Evolutionary conservation across 2,113 vertebrate species (phyloP).

Genomic region (Zapornia atra): DNA sequence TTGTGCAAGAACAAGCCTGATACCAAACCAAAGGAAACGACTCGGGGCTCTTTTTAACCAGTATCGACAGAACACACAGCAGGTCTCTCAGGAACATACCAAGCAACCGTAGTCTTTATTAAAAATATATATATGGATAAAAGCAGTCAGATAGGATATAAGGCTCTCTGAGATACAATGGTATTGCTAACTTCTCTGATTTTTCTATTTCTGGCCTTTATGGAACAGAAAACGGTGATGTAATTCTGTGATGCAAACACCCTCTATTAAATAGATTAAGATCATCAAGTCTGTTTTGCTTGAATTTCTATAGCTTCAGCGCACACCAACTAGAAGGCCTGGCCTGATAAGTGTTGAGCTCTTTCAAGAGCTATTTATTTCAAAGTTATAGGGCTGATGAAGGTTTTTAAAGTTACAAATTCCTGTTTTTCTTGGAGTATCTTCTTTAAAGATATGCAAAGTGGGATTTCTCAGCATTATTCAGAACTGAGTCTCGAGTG

Average conservation of each 20-base stretch:
- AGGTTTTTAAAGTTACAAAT: slow-evolving; percentile 22
- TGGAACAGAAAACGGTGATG: not conserved
- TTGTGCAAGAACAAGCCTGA: not conserved
- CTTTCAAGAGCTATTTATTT: slow-evolving; percentile 31
- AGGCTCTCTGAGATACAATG: not conserved
- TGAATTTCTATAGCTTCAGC: not conserved
- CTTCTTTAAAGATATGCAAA: slow-evolving; percentile 41
- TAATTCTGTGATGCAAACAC: not conserved
- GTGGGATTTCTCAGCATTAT: slow-evolving; percentile 39
- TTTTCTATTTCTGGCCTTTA: not conserved
- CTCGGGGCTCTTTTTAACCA: not conserved
- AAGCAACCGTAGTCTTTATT: not conserved
- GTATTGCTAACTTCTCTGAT: not conserved
- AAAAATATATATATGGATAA: not conserved
- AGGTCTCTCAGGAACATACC: not conserved
- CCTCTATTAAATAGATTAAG: not conserved
- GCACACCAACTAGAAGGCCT: not conserved
- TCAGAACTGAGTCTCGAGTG: slow-evolving; percentile 30
- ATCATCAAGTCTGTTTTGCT: not conserved
- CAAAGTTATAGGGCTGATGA: slow-evolving; percentile 8
- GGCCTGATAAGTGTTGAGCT: not conserved
- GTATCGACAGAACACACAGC: not conserved
- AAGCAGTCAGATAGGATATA: not conserved
- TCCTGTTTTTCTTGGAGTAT: slow-evolving; percentile 37
- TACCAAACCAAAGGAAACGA: not conserved